These are phyloP conservation scores for Pachliopta kotzebuea DNA, from an alignment of 2,888 invertebrate species.

Conservation along the genomic window DNA sequence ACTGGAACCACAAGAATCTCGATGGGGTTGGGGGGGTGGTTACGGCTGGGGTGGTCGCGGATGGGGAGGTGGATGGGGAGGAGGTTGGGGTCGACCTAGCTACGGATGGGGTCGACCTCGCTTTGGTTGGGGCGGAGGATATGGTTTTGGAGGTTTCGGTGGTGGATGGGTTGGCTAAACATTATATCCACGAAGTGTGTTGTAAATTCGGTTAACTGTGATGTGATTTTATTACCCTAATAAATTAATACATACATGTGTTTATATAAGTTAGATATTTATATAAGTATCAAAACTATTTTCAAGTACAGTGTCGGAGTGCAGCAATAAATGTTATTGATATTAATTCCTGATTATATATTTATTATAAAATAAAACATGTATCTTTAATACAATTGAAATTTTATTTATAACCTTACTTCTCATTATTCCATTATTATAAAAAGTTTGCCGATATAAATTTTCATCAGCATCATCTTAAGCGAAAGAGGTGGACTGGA, in stretches of 20 bases:
- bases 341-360: no score
- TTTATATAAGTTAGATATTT: no score
- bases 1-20: constrained; percentile 23
- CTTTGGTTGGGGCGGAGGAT: constrained; percentile 24
- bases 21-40: constrained; percentile 22
- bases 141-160: constrained; percentile 15
- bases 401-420: no score
- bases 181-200: background rate
- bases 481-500: no score
- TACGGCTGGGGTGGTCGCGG: constrained; percentile 15
- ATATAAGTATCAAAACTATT: no score
- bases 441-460: no score
- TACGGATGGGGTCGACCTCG: constrained; percentile 1
- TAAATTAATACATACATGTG: background rate
- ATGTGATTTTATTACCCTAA: background rate
- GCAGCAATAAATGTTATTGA: no score
- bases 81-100: constrained; percentile 14
- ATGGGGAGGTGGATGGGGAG: constrained; percentile 7
- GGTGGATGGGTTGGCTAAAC: constrained; percentile 1
- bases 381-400: no score
- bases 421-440: no score
- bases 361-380: no score
- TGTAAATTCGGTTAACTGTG: background rate
- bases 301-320: no score
- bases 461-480: no score